These are phyloP conservation scores for Pipra filicauda DNA, from an alignment of 2,113 vertebrate genomes.

Conservation along the genomic window DNA sequence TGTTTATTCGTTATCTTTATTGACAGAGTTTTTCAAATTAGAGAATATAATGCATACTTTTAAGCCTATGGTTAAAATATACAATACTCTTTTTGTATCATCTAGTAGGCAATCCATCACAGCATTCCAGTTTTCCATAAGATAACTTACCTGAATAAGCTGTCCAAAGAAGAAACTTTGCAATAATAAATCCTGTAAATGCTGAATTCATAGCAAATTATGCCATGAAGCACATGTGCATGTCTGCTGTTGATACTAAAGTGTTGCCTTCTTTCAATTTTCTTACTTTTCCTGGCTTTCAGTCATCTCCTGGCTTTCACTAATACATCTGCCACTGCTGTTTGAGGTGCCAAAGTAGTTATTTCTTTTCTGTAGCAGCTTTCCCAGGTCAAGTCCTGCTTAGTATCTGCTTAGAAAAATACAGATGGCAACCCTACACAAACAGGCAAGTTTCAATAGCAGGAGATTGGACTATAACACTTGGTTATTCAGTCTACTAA, in stretches of 20 bases:
- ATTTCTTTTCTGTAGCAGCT: background rate
- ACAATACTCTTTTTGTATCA: background rate
- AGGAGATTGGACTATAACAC: background rate
- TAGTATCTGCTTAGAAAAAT: background rate
- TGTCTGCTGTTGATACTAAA: background rate
- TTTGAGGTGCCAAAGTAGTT: background rate
- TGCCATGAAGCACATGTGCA: background rate
- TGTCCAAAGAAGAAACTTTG: background rate
- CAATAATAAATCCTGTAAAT: background rate
- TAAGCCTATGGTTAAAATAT: background rate
- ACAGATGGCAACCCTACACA: background rate
- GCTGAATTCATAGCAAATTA: background rate
- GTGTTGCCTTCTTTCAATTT: background rate
- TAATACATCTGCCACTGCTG: background rate
- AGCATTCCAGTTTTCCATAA: background rate
- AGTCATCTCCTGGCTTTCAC: background rate
- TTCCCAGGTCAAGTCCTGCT: background rate
- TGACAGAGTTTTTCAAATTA: background rate
- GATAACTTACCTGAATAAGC: background rate
- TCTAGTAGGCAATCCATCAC: background rate
- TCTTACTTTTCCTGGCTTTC: background rate
- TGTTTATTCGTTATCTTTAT: background rate
- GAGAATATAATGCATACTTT: background rate
- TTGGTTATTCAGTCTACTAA: background rate
- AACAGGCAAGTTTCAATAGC: background rate